Conservation (phyloP, 2,113 vertebrate genomes). For the Mandrillus leucophaeus region DNA sequence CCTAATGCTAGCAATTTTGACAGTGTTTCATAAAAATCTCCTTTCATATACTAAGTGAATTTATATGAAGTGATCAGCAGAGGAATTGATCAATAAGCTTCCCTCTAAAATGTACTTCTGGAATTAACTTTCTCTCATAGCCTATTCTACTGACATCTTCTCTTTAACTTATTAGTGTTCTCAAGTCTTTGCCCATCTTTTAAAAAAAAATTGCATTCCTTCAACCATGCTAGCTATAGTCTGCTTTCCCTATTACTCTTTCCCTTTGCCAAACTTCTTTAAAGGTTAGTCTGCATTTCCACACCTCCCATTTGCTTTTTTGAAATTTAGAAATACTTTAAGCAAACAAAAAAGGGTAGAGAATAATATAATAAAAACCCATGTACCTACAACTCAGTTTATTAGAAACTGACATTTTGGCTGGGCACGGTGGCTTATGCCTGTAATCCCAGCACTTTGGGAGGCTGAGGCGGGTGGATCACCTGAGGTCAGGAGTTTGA, state of each 20-base stretch:
- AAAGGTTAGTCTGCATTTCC: background rate
- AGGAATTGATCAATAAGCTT: background rate
- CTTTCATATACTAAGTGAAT: slow-evolving; percentile 1
- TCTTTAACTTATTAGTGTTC: background rate
- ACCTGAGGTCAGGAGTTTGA: too few relatives aligned
- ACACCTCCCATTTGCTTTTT: background rate
- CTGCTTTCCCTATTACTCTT: background rate
- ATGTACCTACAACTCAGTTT: background rate
- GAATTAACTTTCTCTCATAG: background rate
- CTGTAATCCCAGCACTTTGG: too few relatives aligned
- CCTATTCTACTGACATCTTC: background rate
- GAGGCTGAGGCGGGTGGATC: too few relatives aligned
- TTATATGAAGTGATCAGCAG: background rate
- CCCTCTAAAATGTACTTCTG: background rate
- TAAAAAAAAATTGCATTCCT: background rate
- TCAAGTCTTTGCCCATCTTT: slow-evolving; percentile 4
- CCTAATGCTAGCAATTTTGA: background rate
- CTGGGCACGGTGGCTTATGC: too few relatives aligned
- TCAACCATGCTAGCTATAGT: background rate
- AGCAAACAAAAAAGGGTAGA: background rate
- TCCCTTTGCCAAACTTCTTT: background rate
- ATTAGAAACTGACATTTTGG: background rate
- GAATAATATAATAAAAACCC: background rate
- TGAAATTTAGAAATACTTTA: background rate
- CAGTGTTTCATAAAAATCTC: background rate